These are phyloP conservation scores for Chitala chitala DNA, from an alignment of 2,113 vertebrate species.

Conservation along the genomic window DNA sequence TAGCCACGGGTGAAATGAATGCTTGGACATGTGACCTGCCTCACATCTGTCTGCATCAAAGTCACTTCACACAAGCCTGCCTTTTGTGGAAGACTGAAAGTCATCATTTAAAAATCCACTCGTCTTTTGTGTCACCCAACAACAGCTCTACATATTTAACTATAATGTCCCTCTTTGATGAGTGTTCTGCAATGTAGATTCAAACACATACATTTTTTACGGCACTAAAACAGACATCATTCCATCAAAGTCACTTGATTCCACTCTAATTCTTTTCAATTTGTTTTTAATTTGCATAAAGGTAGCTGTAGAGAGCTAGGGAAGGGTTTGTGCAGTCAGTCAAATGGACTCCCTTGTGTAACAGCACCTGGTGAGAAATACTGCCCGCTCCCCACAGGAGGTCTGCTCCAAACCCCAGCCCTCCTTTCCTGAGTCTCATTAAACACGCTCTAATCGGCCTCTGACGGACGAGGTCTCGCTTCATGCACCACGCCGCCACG, in stretches of 20 bases:
- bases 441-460: slow-evolving; percentile 23
- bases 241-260: slow-evolving; percentile 1
- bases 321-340: not conserved
- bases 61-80: not conserved
- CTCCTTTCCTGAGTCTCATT: slow-evolving; percentile 11
- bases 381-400: not conserved
- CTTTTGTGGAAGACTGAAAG: not conserved
- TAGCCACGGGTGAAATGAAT: not conserved
- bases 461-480: slow-evolving; percentile 38
- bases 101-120: not conserved
- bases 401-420: not conserved
- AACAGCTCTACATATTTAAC: not conserved
- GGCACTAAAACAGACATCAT: not conserved
- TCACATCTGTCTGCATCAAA: not conserved
- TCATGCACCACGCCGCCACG: slow-evolving; percentile 1
- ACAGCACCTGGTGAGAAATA: not conserved
- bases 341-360: slow-evolving; percentile 6
- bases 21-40: not conserved
- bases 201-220: not conserved
- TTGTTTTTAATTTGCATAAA: not conserved
- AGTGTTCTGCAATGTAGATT: not conserved
- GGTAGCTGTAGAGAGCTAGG: not conserved
- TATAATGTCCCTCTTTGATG: slow-evolving; percentile 16
- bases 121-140: not conserved
- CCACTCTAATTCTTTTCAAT: not conserved